Base-by-base conservation (phyloP, 2,797 vertebrate genomes). In the Rhinella marina region DNA sequence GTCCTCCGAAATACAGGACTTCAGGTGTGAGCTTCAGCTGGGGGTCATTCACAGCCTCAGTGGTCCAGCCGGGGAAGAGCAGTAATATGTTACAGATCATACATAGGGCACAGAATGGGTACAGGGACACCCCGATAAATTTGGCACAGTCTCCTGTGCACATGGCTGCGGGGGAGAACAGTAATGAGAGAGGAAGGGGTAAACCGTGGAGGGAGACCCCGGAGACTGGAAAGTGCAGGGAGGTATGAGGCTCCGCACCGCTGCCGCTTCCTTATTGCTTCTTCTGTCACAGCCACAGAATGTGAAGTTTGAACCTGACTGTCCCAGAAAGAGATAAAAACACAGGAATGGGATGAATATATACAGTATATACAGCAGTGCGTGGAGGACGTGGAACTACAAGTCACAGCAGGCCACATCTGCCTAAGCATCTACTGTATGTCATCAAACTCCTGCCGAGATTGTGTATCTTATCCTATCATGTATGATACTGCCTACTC, bases 281-380 rank as follows among this genome's bases (percentile, higher is more conserved):
- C 13, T 25, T 62, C 5, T 54, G 8, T 41, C 79, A 80, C 50
- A 17, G 7, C 23, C 9, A 50, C 19, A 29, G 5, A 84, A 70
- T 48, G 81, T 88, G 87, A 78, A 88, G 75, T 88, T 88, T 88
- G 87, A 11, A 84, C 87, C 59, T 68, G 62, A n/a, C 19, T 19
- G 66, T 66, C 73, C 84, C 57, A 52, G 5, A 77, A 8, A n/a
- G 21, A n/a, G 1, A 76, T 3, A 48, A 13, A 21, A 13, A 13
- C 41, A 21, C 68, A 72, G n/a, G 32, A 41, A 2, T 41, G 32
- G 32, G 32, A 6, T 41, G 41, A 41, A 5, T 41, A 41, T 41
- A 41, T 41, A 41, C 41, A 41, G 32, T 41, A 41, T 41, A 41
- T 4, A 41, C 32, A 41, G 41, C 41, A 5, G 41, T 41, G 41